Conservation (phyloP, 2,888 invertebrate species). For the Lydus trimaculatus region DNA sequence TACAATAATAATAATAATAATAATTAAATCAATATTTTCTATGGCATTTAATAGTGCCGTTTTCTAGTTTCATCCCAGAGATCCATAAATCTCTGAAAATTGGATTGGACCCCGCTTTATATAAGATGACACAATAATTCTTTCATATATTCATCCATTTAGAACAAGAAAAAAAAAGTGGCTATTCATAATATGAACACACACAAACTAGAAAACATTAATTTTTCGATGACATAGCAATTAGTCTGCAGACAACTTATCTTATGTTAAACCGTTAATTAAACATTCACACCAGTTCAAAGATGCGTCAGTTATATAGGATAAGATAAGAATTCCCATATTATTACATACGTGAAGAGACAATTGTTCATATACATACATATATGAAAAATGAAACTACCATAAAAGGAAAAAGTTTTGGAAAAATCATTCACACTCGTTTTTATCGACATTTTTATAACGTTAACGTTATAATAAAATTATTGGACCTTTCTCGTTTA, state of each 20-base stretch:
- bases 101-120: not conserved
- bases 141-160: not conserved
- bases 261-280: conserved; percentile 44
- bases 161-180: not conserved
- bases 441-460: too few relatives aligned
- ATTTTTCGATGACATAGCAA: conserved; percentile 11
- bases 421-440: not conserved
- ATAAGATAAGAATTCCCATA: conserved; percentile 45
- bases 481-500: too few relatives aligned
- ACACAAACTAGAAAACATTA: not conserved
- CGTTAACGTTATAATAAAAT: too few relatives aligned
- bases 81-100: not conserved
- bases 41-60: not conserved
- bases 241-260: conserved; percentile 15
- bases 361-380: not conserved
- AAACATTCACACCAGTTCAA: conserved; percentile 49
- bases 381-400: conserved; percentile 10
- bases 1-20: not conserved
- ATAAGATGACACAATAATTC: not conserved
- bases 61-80: not conserved
- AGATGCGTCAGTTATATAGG: conserved; percentile 43
- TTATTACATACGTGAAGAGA: conserved; percentile 16
- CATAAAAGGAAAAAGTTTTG: not conserved
- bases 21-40: not conserved
- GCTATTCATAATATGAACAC: not conserved